phyloP scores from a whole-genome alignment of 2,797 vertebrate genomes.

The Dendrocincla tyrannina region DNA sequence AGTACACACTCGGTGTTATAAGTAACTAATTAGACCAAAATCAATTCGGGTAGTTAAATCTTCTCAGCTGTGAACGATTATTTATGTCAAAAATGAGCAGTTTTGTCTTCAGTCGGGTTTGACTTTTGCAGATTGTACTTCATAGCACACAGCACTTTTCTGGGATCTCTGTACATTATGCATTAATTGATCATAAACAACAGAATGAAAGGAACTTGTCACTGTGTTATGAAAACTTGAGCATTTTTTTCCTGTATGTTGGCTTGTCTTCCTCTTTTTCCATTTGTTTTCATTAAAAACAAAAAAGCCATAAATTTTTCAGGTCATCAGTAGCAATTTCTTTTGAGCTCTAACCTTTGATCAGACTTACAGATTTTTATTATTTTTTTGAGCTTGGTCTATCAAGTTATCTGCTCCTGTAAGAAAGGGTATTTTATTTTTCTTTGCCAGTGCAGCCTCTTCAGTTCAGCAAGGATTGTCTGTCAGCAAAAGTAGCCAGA shows the following conservation, averaged over 20 bases:
- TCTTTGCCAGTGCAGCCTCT: neutral
- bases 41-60: neutral
- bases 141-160: neutral
- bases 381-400: neutral
- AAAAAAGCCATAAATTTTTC: neutral
- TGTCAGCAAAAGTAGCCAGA: neutral
- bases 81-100: neutral
- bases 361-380: neutral
- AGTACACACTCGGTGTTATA: neutral
- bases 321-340: neutral
- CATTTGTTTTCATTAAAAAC: neutral
- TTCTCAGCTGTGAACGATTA: neutral
- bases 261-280: neutral
- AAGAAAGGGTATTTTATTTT: neutral
- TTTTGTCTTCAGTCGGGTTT: neutral
- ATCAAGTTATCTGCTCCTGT: neutral
- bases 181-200: neutral
- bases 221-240: neutral
- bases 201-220: neutral
- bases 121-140: neutral
- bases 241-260: rapidly evolving
- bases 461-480: neutral
- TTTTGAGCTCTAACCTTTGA: neutral
- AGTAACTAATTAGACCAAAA: neutral
- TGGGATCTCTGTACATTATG: neutral